Evolutionary conservation across 2,888 invertebrate genomes (phyloP).

Genomic region (Thalpophila matura): DNA sequence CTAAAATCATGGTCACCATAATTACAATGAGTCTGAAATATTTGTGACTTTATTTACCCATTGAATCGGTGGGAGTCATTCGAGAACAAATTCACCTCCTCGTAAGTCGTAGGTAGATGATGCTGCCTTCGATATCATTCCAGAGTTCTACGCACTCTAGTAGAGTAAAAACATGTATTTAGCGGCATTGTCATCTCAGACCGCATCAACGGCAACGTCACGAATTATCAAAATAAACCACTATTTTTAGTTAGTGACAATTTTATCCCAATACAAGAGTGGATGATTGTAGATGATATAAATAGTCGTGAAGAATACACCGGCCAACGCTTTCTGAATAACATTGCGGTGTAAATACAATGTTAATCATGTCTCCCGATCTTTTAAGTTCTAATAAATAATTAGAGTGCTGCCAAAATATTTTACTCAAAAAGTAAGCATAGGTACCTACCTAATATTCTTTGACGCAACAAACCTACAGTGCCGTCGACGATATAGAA

Average conservation of each 20-base stretch:
- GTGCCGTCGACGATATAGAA: no score
- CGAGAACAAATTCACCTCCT: constrained; percentile 65
- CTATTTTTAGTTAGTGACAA: constrained; percentile 60
- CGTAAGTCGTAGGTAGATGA: constrained; percentile 28
- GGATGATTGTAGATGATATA: constrained; percentile 49
- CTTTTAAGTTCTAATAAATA: constrained; percentile 23
- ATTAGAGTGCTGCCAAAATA: constrained; percentile 7
- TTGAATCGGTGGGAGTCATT: constrained; percentile 71
- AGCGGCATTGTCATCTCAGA: constrained; percentile 32
- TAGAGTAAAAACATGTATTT: constrained; percentile 23
- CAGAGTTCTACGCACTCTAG: constrained; percentile 18
- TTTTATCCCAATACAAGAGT: constrained; percentile 47
- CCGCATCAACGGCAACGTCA: constrained; percentile 36
- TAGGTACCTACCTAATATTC: no score
- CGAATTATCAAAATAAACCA: constrained; percentile 55
- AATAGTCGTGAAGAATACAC: constrained; percentile 47
- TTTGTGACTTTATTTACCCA: constrained; percentile 65
- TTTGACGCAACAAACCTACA: no score
- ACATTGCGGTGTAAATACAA: constrained; percentile 24
- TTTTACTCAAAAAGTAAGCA: background rate
- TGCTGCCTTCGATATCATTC: constrained; percentile 14
- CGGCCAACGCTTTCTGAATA: constrained; percentile 50
- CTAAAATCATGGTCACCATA: constrained; percentile 64
- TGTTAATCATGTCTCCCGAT: constrained; percentile 23
- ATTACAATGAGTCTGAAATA: constrained; percentile 62